Evolutionary conservation across 2,888 invertebrate genomes (phyloP), one percentile per base, ranked within the genome.

Genomic region (Corythucha ciliata): DNA sequence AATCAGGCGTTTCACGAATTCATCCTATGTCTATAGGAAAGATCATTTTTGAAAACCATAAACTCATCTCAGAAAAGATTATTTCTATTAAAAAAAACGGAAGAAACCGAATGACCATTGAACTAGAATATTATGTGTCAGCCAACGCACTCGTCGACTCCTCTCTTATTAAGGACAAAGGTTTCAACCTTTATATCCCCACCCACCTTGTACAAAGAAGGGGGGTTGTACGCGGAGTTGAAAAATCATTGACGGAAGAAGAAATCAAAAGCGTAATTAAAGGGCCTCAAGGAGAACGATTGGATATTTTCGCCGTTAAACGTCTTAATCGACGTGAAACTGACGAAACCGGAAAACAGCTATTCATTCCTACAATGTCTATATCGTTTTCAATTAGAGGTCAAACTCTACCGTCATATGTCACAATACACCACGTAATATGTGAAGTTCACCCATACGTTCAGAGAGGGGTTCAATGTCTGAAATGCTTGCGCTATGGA

Each of bases 11-110:
- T 24, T 40, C 40, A 22, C 21, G 24, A 22, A 24, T 40, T 16
- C 40, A 40, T 40, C 40, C 40, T 10, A 40, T 40, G 40, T 16
- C 40, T 24, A 21, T 40, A 8, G 40, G 40, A 24, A 40, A 40
- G 25, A 18, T 40, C 22, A 40, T 40, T 10, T 16, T 24, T n/a
- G 40, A 21, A 24, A 24, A 16, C 18, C 40, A 40, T n/a, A 20
- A 18, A 40, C 16, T 24, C 14, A 22, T 22, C 22, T 18, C 40
- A 6, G n/a, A 40, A 20, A 22, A 40, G 8, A 21, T 40, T 22
- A 40, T 22, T n/a, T 40, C 6, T 6, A 40, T 40, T 24, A 22
- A 40, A 10, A 40, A 40, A n/a, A 18, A 16, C 7, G 40, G 40
- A 14, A 22, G 40, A 8, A 40, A 40, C n/a, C 4, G 40, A 21